Evolutionary conservation across 1,140 invertebrate species (phyloP).

Genomic region (Macrocentrus cingulum): DNA sequence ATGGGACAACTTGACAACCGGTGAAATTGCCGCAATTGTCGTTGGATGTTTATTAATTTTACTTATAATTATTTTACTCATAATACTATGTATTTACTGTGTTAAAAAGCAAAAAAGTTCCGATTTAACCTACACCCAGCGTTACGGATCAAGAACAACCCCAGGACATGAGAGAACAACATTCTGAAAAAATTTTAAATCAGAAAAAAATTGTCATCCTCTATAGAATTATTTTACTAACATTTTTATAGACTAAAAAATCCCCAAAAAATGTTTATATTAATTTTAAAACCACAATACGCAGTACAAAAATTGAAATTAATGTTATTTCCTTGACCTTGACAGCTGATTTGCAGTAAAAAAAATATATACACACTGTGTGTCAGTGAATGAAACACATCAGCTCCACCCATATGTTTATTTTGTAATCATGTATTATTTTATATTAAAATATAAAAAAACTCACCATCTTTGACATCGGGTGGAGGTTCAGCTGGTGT

Average conservation of each 20-base stretch:
- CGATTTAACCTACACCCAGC: conserved; percentile 51
- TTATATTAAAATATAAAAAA: background rate
- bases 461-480: background rate
- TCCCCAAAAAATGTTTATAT: too few species aligned
- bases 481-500: conserved; percentile 44
- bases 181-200: conserved; percentile 28
- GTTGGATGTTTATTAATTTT: conserved; percentile 50
- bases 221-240: conserved; percentile 11
- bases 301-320: too few species aligned
- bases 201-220: conserved; percentile 4
- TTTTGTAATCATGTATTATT: background rate
- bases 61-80: conserved; percentile 48
- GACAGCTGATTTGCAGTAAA: too few species aligned
- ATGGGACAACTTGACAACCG: conserved; percentile 48
- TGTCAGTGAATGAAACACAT: too few species aligned
- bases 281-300: too few species aligned
- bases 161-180: conserved; percentile 43
- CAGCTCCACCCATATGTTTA: conserved; percentile 34
- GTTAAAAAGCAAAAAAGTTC: conserved; percentile 43
- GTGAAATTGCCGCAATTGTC: conserved; percentile 57
- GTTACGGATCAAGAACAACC: conserved; percentile 51
- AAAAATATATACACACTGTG: too few species aligned
- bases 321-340: too few species aligned
- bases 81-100: conserved; percentile 45
- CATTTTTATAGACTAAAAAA: background rate